Conservation (phyloP, 2,888 invertebrate genomes). For the Drosophila glabriapex region DNA sequence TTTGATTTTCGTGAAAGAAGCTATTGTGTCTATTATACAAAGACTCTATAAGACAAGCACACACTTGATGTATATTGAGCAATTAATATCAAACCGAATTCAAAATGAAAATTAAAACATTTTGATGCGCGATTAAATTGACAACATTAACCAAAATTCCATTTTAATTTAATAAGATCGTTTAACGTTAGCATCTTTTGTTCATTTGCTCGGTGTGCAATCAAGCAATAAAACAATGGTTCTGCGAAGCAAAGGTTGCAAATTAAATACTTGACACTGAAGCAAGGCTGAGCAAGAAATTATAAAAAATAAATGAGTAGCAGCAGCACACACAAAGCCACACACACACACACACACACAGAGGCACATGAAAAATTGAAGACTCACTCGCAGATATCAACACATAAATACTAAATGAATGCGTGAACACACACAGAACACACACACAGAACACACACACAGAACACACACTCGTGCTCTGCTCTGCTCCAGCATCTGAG, state of each 20-base stretch:
- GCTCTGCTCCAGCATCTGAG: conserved; percentile 65
- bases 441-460: conserved; percentile 30
- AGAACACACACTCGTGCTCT: conserved; percentile 23
- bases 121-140: neutral
- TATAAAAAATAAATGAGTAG: conserved; percentile 70
- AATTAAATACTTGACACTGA: conserved; percentile 59
- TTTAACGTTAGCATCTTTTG: conserved; percentile 8
- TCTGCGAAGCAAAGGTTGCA: conserved; percentile 46
- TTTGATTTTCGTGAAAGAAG: neutral
- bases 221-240: conserved; percentile 16
- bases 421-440: conserved; percentile 28
- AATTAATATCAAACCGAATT: neutral
- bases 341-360: conserved; percentile 16
- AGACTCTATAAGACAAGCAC: neutral
- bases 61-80: neutral
- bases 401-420: conserved; percentile 77
- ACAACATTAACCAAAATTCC: neutral
- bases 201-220: conserved; percentile 27
- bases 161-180: conserved; percentile 19
- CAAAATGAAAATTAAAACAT: neutral
- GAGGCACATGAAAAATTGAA: conserved; percentile 65
- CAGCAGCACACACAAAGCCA: conserved; percentile 24
- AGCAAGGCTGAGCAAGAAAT: conserved; percentile 53
- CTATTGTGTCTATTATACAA: neutral
- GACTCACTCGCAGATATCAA: conserved; percentile 74